Evolutionary conservation across 2,113 vertebrate species (phyloP).

Genomic region (Gadus macrocephalus): DNA sequence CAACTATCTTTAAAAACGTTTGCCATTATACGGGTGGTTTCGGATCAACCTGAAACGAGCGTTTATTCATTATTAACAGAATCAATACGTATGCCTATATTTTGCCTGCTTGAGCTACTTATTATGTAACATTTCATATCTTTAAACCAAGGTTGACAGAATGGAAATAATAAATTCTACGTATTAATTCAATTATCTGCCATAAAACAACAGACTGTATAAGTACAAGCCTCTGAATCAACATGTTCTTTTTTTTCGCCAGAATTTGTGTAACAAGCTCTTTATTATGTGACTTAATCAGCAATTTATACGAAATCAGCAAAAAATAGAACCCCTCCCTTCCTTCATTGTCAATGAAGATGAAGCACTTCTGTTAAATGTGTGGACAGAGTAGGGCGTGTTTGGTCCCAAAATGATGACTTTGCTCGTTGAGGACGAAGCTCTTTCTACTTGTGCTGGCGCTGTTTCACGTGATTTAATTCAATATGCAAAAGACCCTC

Average conservation of each 20-base stretch:
- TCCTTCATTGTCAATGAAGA: constrained; percentile 12
- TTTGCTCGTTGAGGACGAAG: constrained; percentile 39
- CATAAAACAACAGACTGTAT: not conserved
- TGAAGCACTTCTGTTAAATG: not conserved
- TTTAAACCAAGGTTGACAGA: too few species aligned
- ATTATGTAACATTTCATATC: too few species aligned
- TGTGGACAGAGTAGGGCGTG: constrained; percentile 18
- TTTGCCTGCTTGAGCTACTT: too few species aligned
- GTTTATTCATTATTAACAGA: too few species aligned
- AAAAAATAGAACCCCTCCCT: not conserved
- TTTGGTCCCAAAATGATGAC: constrained; percentile 36
- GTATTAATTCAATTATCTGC: too few species aligned
- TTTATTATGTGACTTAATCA: constrained; percentile 19
- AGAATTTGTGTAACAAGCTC: not conserved
- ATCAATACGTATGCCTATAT: too few species aligned
- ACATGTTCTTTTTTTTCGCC: not conserved
- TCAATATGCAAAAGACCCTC: constrained; percentile 56
- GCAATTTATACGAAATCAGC: constrained; percentile 19
- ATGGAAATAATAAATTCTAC: too few species aligned
- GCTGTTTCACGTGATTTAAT: constrained; percentile 58
- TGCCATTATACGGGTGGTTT: too few species aligned
- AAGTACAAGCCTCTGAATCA: too few species aligned
- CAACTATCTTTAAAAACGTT: too few species aligned
- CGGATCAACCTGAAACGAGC: too few species aligned
- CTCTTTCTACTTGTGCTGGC: constrained; percentile 45